A percentile compares a stretch with the other conserved stretches of the same genome.
These are phyloP conservation scores for Brienomyrus longianalis DNA, from an alignment of 2,113 vertebrate genomes.

Conservation along the genomic window DNA sequence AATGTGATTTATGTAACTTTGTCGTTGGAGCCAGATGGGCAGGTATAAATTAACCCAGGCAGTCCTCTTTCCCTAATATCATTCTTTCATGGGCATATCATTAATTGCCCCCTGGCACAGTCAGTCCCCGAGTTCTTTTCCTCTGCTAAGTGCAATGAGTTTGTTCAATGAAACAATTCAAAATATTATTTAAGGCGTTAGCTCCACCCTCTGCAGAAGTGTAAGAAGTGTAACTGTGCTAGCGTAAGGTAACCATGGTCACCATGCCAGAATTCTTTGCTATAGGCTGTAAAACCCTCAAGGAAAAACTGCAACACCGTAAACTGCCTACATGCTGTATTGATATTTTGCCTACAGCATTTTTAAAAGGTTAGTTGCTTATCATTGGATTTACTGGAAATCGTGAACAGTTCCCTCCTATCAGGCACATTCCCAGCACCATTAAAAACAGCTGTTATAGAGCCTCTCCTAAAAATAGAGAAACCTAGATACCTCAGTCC, in stretches of 20 bases:
- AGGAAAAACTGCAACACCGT: background rate
- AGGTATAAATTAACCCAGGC: background rate
- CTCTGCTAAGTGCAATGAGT: background rate
- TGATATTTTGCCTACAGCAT: background rate
- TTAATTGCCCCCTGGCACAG: background rate
- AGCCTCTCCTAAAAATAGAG: constrained; percentile 7
- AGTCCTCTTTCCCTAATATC: background rate
- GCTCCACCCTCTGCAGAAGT: background rate
- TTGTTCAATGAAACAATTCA: background rate
- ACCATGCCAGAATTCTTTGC: background rate
- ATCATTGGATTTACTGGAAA: background rate
- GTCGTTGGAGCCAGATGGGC: too few relatives aligned
- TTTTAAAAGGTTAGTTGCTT: background rate
- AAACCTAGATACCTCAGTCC: background rate
- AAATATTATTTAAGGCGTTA: background rate
- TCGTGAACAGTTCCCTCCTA: background rate
- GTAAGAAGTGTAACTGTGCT: background rate
- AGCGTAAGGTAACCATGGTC: background rate
- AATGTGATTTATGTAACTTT: too few relatives aligned
- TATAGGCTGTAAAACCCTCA: background rate
- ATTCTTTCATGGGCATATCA: background rate
- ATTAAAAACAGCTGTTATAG: constrained; percentile 2
- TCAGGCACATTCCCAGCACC: constrained; percentile 1
- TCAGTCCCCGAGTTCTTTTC: background rate
- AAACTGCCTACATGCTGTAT: background rate